phyloP scores from a whole-genome alignment of 2,888 invertebrate genomes.

The Netelia virgata region DNA sequence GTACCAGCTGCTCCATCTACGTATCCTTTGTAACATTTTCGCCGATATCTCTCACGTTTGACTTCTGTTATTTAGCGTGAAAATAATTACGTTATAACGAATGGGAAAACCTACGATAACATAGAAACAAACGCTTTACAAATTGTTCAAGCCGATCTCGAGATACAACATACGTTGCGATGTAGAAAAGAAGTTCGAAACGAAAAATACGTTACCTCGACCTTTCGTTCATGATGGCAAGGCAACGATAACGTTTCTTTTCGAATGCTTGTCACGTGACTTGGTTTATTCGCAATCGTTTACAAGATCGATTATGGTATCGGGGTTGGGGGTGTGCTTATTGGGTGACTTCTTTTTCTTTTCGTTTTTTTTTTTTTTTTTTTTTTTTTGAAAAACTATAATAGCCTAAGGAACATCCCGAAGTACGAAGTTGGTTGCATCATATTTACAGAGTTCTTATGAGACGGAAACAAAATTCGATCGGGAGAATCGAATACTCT shows the following conservation, averaged over 20 bases:
- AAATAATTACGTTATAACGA: no score
- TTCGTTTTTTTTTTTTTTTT: conserved; percentile 14
- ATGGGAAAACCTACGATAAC: no score
- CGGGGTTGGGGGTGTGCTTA: conserved; percentile 2
- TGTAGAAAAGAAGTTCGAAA: not conserved
- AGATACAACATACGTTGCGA: not conserved
- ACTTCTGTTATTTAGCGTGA: no score
- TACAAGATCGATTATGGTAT: conserved; percentile 50
- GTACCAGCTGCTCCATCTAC: no score
- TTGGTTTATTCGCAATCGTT: conserved; percentile 47
- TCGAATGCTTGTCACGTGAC: conserved; percentile 26
- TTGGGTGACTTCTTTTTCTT: conserved; percentile 3
- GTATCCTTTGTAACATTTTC: no score
- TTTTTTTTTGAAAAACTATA: conserved; percentile 46
- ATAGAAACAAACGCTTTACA: no score
- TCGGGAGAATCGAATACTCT: conserved; percentile 4
- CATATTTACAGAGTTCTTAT: conserved; percentile 31
- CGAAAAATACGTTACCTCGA: no score
- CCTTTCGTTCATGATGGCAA: no score
- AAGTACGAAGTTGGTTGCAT: conserved; percentile 9
- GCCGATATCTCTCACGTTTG: no score
- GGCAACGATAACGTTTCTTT: not conserved
- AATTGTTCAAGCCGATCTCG: no score
- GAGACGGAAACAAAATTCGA: conserved; percentile 10
- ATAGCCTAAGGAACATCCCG: conserved; percentile 38